Evolutionary conservation across 92 coral and sea anemone genomes (phyloP).

Genomic region (Anthopleura xanthogrammica): DNA sequence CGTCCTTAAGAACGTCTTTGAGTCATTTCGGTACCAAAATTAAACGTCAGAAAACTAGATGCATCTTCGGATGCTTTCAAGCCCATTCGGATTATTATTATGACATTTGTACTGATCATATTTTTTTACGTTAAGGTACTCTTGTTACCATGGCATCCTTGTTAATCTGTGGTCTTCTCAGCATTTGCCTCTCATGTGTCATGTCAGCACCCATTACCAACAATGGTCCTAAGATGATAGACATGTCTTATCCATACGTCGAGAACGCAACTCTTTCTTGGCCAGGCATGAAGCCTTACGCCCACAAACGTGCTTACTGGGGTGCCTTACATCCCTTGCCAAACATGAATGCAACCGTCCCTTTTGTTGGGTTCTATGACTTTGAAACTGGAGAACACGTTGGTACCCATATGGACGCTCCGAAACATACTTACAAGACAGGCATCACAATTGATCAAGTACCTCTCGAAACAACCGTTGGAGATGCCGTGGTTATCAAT

Average conservation of each 20-base stretch:
- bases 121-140: too few species aligned
- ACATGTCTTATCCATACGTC: conserved; percentile 9
- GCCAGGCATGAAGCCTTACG: conserved; percentile 48
- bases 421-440: conserved; percentile 47
- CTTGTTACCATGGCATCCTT: background rate
- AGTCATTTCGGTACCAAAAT: too few species aligned
- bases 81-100: too few species aligned
- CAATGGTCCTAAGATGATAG: conserved; percentile 8
- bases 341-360: background rate
- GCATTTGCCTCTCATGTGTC: background rate
- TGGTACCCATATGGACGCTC: conserved; percentile 81
- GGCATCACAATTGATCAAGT: conserved; percentile 52
- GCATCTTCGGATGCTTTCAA: too few species aligned
- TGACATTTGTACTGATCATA: too few species aligned
- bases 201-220: background rate
- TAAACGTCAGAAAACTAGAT: too few species aligned
- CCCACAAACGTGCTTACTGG: conserved; percentile 13
- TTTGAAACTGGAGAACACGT: conserved; percentile 54
- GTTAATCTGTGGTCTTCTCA: background rate
- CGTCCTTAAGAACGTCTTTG: too few species aligned
- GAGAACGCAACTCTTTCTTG: conserved; percentile 64
- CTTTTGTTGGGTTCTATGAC: background rate
- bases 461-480: conserved; percentile 56
- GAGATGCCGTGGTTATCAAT: conserved; percentile 67
- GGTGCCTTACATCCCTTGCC: background rate